phyloP scores from a whole-genome alignment of 2,888 invertebrate genomes.

The Monochamus alternatus region DNA sequence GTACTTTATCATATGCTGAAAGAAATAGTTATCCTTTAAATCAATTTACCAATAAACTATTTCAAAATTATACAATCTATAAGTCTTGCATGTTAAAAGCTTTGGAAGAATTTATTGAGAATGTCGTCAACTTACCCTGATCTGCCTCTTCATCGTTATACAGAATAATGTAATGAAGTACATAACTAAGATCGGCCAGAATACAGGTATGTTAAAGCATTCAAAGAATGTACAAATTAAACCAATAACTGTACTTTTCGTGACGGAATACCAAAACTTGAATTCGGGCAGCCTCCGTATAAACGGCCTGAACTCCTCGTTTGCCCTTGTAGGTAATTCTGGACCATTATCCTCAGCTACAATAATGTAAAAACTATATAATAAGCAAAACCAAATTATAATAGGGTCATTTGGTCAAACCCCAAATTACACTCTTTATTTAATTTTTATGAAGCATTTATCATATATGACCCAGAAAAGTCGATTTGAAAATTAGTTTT shows the following conservation, averaged over 20 bases:
- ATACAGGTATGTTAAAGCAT: constrained; percentile 98
- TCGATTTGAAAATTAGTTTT: too few relatives aligned
- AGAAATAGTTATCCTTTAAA: constrained; percentile 56
- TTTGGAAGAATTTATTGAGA: too few relatives aligned
- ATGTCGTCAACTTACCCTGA: constrained; percentile 82
- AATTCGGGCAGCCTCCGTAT: constrained; percentile 98
- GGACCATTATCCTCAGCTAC: constrained; percentile 88
- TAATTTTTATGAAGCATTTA: too few relatives aligned
- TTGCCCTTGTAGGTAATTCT: constrained; percentile 93
- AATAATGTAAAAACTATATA: constrained; percentile 32
- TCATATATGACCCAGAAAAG: too few relatives aligned
- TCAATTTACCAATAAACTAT: neutral
- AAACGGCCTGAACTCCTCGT: constrained; percentile 99
- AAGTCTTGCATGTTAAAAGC: too few relatives aligned
- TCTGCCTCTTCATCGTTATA: constrained; percentile 99
- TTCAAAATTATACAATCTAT: too few relatives aligned
- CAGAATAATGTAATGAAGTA: constrained; percentile 99
- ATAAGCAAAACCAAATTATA: too few relatives aligned
- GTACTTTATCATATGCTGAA: constrained; percentile 99
- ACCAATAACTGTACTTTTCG: constrained; percentile 93
- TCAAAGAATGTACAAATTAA: constrained; percentile 96
- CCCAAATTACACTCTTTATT: too few relatives aligned
- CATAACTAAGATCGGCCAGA: constrained; percentile 99
- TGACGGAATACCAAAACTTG: constrained; percentile 99
- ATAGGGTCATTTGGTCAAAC: too few relatives aligned